These are phyloP conservation scores for Gasterosteus nipponicus DNA, from an alignment of 2,113 vertebrate genomes.

Conservation along the genomic window DNA sequence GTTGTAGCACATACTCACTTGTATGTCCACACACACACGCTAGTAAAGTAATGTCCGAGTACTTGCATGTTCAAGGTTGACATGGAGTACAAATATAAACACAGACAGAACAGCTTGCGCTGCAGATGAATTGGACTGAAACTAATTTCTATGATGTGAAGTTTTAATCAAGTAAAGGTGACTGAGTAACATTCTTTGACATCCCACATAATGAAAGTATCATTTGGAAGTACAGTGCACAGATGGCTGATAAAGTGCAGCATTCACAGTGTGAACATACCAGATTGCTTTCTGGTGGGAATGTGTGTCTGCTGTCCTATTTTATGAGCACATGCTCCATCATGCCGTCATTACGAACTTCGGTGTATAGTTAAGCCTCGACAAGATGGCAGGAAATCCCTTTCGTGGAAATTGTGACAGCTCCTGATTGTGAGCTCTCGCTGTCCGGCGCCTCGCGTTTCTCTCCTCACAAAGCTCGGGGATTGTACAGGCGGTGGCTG, in stretches of 20 bases:
- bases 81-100: neutral
- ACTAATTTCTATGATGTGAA: slow-evolving; percentile 7
- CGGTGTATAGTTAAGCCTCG: slow-evolving; percentile 56
- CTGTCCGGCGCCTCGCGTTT: slow-evolving; percentile 7
- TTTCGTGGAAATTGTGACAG: slow-evolving; percentile 44
- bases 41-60: neutral
- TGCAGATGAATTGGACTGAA: slow-evolving; percentile 12
- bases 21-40: neutral
- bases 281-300: slow-evolving; percentile 71
- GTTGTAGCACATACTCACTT: neutral
- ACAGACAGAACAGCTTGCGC: neutral
- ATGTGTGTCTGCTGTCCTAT: slow-evolving; percentile 56
- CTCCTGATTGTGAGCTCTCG: slow-evolving; percentile 19
- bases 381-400: slow-evolving; percentile 64
- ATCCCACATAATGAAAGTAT: slow-evolving; percentile 50
- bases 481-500: slow-evolving; percentile 11
- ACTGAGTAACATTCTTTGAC: slow-evolving; percentile 35
- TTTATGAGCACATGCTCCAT: slow-evolving; percentile 68
- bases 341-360: slow-evolving; percentile 51
- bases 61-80: neutral
- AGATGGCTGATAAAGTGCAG: slow-evolving; percentile 64
- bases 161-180: slow-evolving; percentile 29
- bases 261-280: slow-evolving; percentile 48
- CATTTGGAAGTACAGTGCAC: slow-evolving; percentile 55
- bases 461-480: slow-evolving; percentile 27